Base-by-base conservation (phyloP, 2,113 vertebrate genomes). In the Bos javanicus region DNA sequence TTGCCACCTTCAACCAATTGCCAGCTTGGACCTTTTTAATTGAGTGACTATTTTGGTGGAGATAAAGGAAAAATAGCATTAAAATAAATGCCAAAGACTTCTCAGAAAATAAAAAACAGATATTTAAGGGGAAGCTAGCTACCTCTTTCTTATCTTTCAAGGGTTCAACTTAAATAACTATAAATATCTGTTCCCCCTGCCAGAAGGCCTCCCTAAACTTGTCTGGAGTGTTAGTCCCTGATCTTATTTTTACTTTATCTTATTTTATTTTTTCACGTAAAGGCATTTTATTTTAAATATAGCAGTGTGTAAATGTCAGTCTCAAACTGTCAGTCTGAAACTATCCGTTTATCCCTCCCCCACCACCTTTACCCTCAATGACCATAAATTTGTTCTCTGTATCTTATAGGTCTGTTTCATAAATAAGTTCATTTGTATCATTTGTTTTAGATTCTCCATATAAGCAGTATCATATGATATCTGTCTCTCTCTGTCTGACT, bases 161-260 rank as follows among this genome's bases (percentile, higher is more conserved):
- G 54, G 56, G 30, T 94, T 96, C 80, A 87, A 23, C 26, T 90
- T 97, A 62, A 94, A 86, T 94, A 87, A 43, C 48, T 86, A 19
- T 60, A 95, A 94, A 74, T 92, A 83, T 80, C 52, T 28, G 46
- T 16, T 87, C n/a, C 36, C 14, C 16, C 15, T 56, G 17, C 59
- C 33, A 57, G 59, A 26, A 33, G 28, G 9, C 36, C 10, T 83
- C 92, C 56, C 60, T 56, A 46, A 39, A 57, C 62, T 23, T 97
- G 13, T 74, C 64, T 23, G 57, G 92, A 78, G 86, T 95, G 59
- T 83, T 67, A 87, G 50, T 71, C 16, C 80, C 48, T 94, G 7
- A 48, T 90, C 21, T 60, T 92, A 71, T 62, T 80, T 97, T 87
- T 90, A 71, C 26, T 39, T 76, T 76, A 26, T 76, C n/a, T 71